Evolutionary conservation across 2,113 vertebrate genomes (phyloP).

Genomic region (Pelobates fuscus): DNA sequence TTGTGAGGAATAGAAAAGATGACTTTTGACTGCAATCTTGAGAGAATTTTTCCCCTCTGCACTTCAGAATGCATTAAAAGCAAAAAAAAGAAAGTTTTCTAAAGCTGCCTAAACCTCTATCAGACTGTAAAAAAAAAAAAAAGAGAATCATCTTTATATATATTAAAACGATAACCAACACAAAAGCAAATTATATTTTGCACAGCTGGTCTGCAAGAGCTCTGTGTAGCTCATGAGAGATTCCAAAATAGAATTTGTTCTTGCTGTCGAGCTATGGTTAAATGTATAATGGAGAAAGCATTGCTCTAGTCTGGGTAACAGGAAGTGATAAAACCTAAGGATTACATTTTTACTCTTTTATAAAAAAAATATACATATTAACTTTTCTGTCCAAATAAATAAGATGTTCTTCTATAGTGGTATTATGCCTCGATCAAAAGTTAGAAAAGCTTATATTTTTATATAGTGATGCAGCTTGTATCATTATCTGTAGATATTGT

Average conservation of each 20-base stretch:
- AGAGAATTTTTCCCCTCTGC: conserved; percentile 9
- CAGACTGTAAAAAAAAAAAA: conserved; percentile 5
- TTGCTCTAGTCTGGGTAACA: too few species aligned
- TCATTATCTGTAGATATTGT: too few species aligned
- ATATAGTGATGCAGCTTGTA: too few species aligned
- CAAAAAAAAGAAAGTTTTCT: conserved; percentile 18
- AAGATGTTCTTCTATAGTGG: too few species aligned
- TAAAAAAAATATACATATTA: too few species aligned
- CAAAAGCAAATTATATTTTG: neutral
- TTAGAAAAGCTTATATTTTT: too few species aligned
- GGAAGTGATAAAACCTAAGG: too few species aligned
- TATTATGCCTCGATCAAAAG: too few species aligned
- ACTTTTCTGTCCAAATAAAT: too few species aligned
- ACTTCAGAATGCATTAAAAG: conserved; percentile 44
- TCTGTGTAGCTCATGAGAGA: neutral
- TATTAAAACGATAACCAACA: conserved; percentile 39
- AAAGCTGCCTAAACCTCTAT: conserved; percentile 18
- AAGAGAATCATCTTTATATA: conserved; percentile 9
- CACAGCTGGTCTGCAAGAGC: conserved; percentile 8
- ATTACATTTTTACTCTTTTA: too few species aligned
- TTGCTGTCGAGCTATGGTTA: neutral
- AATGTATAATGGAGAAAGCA: too few species aligned
- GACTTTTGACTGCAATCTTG: conserved; percentile 49
- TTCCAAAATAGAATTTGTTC: conserved; percentile 31
- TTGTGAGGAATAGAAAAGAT: conserved; percentile 31